These are phyloP conservation scores for Pogonognathellus flavescens DNA, from an alignment of 1,140 invertebrate species.

Conservation along the genomic window DNA sequence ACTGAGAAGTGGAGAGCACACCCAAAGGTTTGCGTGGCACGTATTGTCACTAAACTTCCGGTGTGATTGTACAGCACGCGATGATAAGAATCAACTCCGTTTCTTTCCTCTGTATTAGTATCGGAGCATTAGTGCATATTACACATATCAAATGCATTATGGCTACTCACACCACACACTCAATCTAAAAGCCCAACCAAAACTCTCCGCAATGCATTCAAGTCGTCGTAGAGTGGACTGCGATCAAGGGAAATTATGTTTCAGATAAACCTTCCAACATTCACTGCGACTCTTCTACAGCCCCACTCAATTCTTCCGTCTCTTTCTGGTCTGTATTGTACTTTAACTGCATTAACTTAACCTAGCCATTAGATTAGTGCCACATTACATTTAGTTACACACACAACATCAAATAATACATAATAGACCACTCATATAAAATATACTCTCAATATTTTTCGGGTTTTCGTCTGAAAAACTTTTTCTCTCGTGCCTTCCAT, in stretches of 20 bases:
- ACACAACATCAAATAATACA: too few relatives aligned
- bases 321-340: not conserved
- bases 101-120: constrained; percentile 19
- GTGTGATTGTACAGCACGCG: constrained; percentile 55
- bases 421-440: too few relatives aligned
- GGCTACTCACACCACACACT: not conserved
- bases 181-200: not conserved
- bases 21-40: constrained; percentile 53
- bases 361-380: not conserved
- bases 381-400: not conserved
- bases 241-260: not conserved
- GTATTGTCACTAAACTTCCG: constrained; percentile 54
- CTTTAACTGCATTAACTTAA: not conserved
- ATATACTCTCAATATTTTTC: too few relatives aligned
- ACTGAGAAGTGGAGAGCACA: not conserved
- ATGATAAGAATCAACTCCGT: constrained; percentile 58
- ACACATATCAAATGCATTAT: too few relatives aligned
- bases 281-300: not conserved
- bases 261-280: not conserved
- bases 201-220: not conserved
- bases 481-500: not conserved
- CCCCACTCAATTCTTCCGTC: not conserved
- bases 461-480: not conserved
- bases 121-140: not conserved
- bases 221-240: not conserved